Base-by-base conservation (phyloP, 2,888 invertebrate genomes). In the Oligia latruncula region DNA sequence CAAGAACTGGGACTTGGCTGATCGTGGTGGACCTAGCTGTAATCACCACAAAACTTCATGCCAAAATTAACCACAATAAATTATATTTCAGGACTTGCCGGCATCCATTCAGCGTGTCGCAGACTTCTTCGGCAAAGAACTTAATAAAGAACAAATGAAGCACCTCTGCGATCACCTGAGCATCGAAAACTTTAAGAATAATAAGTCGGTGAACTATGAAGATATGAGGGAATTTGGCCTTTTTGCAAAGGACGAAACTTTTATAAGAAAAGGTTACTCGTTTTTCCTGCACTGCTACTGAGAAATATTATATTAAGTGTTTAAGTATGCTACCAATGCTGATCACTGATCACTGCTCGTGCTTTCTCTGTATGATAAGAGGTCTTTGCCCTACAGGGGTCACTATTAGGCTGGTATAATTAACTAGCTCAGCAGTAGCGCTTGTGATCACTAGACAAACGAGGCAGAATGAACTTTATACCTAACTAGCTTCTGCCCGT, bases 131-230 rank as follows among this genome's bases (percentile, higher is more conserved):
- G 95, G 95, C 23, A 97, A 97, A 90, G 89, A 90, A 0, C 93
- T 97, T 62, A 95, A 92, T 0, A 92, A 93, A 0, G 95, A 97
- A 49, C 96, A 98, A 90, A 90, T 98, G 0, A 90, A 94, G 1
- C 92, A 93, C 35, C 94, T 99, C 13, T 95, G 96, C 0, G 92
- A 97, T 4, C 98, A 98, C 92, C 97, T 98, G 84, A 96, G 97
- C 87, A 98, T 99, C 84, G 96, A 97, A n/a, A 98, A 97, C 90
- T 99, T 99, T 95, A 97, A 98, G 79, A 96, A 97, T 9, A 98
- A 98, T 94, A 96, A 93, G 98, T 98, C 90, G 0, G 88, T 90
- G 11, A 92, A 87, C 65, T 86, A 15, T 23, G 89, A 90, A 11
- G n/a, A 78, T 0, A 6, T 86, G 20, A 84, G 78, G 17, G 82